These are phyloP conservation scores for Stegastes partitus DNA, from an alignment of 2,113 vertebrate genomes.

Conservation along the genomic window DNA sequence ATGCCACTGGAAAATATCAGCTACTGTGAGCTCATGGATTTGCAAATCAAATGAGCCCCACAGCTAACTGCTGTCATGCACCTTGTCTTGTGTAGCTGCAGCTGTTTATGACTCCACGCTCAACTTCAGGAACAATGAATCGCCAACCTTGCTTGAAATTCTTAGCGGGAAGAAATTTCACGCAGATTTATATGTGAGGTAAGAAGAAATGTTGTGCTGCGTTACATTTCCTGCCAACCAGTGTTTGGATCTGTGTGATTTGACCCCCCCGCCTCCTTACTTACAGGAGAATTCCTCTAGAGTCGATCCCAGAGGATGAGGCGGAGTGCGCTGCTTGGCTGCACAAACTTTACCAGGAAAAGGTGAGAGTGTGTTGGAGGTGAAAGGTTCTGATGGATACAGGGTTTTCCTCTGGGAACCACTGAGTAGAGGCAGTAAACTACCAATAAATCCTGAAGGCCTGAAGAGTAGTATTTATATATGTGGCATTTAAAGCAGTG, in stretches of 20 bases:
- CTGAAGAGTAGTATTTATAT: not conserved
- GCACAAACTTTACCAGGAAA: conserved; percentile 96
- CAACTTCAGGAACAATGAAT: conserved; percentile 96
- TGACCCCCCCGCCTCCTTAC: conserved; percentile 5
- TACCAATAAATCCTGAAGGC: not conserved
- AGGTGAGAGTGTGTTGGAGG: conserved; percentile 82
- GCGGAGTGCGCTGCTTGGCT: conserved; percentile 91
- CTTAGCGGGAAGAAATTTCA: conserved; percentile 96
- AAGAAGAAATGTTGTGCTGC: conserved; percentile 18
- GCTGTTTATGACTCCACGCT: conserved; percentile 98
- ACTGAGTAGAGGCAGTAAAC: not conserved
- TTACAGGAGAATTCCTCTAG: conserved; percentile 93
- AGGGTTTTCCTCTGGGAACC: not conserved
- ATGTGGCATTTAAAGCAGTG: not conserved
- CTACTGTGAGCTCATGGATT: conserved; percentile 12
- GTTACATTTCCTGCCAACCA: not conserved
- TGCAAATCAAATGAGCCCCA: conserved; percentile 34
- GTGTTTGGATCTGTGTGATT: not conserved
- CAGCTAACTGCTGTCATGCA: conserved; percentile 24
- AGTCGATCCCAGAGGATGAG: conserved; percentile 92
- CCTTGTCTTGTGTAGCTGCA: conserved; percentile 86
- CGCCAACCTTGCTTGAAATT: conserved; percentile 92
- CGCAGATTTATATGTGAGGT: conserved; percentile 95
- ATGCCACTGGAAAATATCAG: not conserved
- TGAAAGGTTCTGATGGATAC: not conserved